A percentile compares a stretch with the other conserved stretches of the same genome.
phyloP scores from a whole-genome alignment of 2,888 invertebrate genomes.

The Villa cingulata region DNA sequence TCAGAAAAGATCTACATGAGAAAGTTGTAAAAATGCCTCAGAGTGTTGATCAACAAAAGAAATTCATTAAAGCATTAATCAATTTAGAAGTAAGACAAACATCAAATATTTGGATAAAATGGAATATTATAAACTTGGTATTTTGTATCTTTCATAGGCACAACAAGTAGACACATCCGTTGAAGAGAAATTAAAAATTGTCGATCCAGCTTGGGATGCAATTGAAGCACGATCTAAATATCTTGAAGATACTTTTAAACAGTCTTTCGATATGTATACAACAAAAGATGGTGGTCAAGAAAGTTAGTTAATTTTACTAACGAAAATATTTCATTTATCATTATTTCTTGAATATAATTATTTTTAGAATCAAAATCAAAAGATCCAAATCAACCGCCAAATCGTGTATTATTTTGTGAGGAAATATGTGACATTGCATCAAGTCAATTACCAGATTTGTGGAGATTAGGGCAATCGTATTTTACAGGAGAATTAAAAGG shows the following conservation, averaged over 20 bases:
- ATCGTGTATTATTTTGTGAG: constrained; percentile 63
- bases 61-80: constrained; percentile 70
- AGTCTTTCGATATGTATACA: constrained; percentile 30
- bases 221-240: constrained; percentile 73
- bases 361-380: constrained; percentile 23
- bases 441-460: constrained; percentile 75
- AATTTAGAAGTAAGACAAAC: constrained; percentile 46
- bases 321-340: not conserved
- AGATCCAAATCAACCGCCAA: constrained; percentile 37
- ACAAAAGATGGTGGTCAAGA: constrained; percentile 29
- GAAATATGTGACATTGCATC: constrained; percentile 62
- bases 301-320: constrained; percentile 16
- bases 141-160: constrained; percentile 4
- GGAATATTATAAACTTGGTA: not conserved
- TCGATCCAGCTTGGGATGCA: constrained; percentile 95
- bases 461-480: constrained; percentile 91
- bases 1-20: constrained; percentile 65
- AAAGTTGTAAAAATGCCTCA: constrained; percentile 84
- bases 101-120: not conserved
- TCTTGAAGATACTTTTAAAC: constrained; percentile 39
- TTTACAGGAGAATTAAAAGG: constrained; percentile 77
- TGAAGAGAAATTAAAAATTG: constrained; percentile 36
- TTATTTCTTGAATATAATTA: not conserved
- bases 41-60: constrained; percentile 87
- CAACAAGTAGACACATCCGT: constrained; percentile 29